Conservation (phyloP, 2,797 vertebrate species). For the Salmo trutta region DNA sequence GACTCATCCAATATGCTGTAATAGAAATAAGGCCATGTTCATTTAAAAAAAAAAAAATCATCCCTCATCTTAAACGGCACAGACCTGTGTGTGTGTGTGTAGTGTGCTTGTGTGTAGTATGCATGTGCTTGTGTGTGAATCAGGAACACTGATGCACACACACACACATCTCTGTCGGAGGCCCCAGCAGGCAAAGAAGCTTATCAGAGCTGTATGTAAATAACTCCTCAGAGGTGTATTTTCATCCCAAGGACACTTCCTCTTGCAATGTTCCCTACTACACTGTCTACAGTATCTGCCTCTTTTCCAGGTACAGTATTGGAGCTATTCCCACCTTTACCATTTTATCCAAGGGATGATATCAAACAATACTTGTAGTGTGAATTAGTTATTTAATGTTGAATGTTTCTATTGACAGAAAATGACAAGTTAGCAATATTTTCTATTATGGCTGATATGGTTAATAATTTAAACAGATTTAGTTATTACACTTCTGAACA, state of each 20-base stretch:
- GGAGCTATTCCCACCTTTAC: neutral
- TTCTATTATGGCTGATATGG: neutral
- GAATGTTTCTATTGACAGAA: neutral
- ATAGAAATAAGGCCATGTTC: too few species aligned
- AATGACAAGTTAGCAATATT: neutral
- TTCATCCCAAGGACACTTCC: slow-evolving; percentile 35
- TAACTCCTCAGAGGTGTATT: neutral
- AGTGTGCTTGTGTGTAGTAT: too few species aligned
- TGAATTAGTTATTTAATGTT: neutral
- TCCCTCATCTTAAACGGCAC: too few species aligned
- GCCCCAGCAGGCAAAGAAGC: neutral
- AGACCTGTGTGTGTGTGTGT: too few species aligned
- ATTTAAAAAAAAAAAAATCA: too few species aligned
- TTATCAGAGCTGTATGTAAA: slow-evolving; percentile 55
- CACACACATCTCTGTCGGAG: neutral
- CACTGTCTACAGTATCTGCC: neutral
- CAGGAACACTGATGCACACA: neutral
- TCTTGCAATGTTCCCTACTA: slow-evolving; percentile 26
- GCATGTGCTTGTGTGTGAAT: neutral
- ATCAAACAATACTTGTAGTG: neutral
- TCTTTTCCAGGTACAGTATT: neutral
- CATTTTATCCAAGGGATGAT: neutral
- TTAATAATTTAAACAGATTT: neutral
- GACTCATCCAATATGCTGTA: too few species aligned
- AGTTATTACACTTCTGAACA: neutral